phyloP scores from a whole-genome alignment of 2,888 invertebrate species.

The Nipponacmea schrenckii region DNA sequence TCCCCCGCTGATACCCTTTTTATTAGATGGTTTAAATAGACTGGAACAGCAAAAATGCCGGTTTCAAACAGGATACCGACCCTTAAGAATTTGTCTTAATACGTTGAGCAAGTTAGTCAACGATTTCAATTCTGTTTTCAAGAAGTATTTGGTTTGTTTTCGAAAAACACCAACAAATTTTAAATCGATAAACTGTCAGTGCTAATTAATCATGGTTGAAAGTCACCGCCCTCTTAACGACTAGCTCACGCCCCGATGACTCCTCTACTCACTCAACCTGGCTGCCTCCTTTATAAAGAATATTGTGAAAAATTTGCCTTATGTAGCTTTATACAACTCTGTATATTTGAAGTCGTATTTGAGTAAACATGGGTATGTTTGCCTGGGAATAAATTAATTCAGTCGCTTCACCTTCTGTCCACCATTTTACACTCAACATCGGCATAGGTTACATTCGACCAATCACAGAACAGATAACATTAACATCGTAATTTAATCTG shows the following conservation, averaged over 20 bases:
- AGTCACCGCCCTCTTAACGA: conserved; percentile 2
- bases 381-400: conserved; percentile 4
- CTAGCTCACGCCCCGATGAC: conserved; percentile 4
- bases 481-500: conserved; percentile 44
- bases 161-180: neutral
- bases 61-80: too few relatives aligned
- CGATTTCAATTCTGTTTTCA: too few relatives aligned
- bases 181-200: neutral
- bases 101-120: too few relatives aligned
- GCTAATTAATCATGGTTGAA: conserved; percentile 1
- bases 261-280: neutral
- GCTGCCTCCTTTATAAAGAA: neutral
- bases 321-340: conserved; percentile 6
- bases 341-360: conserved; percentile 1
- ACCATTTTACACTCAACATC: neutral
- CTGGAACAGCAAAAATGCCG: too few relatives aligned
- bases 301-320: conserved; percentile 4
- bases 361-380: conserved; percentile 6
- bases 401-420: neutral
- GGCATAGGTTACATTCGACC: conserved; percentile 12
- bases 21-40: too few relatives aligned
- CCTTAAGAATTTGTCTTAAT: too few relatives aligned
- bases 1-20: neutral
- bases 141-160: too few relatives aligned
- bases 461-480: conserved; percentile 22